These are phyloP conservation scores for Nemopilema nomurai DNA, from an alignment of 30 jellyfish, hydroid and myxozoan species.

Conservation along the genomic window DNA sequence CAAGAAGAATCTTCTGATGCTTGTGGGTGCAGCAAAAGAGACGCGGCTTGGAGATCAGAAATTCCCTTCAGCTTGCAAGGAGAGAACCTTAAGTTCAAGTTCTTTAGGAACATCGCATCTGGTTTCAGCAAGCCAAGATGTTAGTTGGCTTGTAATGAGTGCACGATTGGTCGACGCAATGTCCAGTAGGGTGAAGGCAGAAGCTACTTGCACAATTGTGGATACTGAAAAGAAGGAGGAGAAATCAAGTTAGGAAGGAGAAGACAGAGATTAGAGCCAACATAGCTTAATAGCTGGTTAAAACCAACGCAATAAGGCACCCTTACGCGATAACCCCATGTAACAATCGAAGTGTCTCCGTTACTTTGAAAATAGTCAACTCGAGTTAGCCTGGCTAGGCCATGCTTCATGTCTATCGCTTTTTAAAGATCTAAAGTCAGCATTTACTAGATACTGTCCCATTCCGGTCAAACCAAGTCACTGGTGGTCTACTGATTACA, in stretches of 20 bases:
- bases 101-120: slow-evolving; percentile 18
- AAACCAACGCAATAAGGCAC: no score
- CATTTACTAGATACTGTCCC: no score
- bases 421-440: no score
- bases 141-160: neutral
- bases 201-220: slow-evolving; percentile 42
- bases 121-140: slow-evolving; percentile 25
- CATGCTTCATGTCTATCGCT: no score
- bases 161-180: slow-evolving; percentile 24
- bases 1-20: neutral
- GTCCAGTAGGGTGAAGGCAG: slow-evolving; percentile 62
- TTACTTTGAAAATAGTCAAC: no score
- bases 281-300: no score
- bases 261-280: no score
- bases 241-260: neutral
- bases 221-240: slow-evolving; percentile 30
- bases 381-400: no score
- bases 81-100: slow-evolving; percentile 2
- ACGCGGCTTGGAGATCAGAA: neutral
- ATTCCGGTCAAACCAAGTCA: no score
- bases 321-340: no score
- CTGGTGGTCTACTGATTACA: no score
- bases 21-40: neutral
- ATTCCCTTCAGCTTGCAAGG: neutral
- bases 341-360: no score